Conservation (phyloP, 2,797 vertebrate species). For the Vespertilio murinus region DNA sequence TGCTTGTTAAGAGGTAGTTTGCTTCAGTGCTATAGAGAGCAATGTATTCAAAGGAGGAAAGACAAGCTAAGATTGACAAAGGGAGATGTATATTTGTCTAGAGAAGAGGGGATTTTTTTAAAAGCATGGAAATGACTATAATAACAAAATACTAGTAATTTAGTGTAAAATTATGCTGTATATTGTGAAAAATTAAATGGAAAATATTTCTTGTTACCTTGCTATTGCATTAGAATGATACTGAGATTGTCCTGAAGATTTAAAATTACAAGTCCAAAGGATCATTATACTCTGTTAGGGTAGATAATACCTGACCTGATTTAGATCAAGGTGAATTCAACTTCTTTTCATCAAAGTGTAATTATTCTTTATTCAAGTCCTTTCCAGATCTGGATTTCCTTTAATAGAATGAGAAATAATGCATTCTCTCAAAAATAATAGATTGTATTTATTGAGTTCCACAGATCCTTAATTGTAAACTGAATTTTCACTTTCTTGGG, state of each 20-base stretch:
- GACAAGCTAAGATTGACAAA: background rate
- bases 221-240: constrained; percentile 55
- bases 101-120: background rate
- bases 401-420: constrained; percentile 26
- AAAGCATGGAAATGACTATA: constrained; percentile 1
- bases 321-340: constrained; percentile 68
- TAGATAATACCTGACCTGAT: constrained; percentile 65
- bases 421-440: constrained; percentile 60
- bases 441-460: constrained; percentile 46
- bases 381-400: constrained; percentile 58
- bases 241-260: constrained; percentile 41
- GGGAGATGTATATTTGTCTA: background rate
- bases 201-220: constrained; percentile 42
- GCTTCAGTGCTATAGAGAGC: background rate
- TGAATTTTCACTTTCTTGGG: constrained; percentile 57
- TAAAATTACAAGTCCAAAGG: constrained; percentile 61
- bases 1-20: background rate
- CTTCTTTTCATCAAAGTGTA: constrained; percentile 64
- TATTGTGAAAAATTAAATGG: constrained; percentile 41
- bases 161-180: background rate
- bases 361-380: constrained; percentile 63
- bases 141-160: constrained; percentile 22
- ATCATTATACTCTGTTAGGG: constrained; percentile 57
- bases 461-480: constrained; percentile 62
- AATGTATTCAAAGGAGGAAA: background rate